Evolutionary conservation across 2,888 invertebrate genomes (phyloP), one percentile per base, ranked within the genome.

Genomic region (Pammene fasciana): DNA sequence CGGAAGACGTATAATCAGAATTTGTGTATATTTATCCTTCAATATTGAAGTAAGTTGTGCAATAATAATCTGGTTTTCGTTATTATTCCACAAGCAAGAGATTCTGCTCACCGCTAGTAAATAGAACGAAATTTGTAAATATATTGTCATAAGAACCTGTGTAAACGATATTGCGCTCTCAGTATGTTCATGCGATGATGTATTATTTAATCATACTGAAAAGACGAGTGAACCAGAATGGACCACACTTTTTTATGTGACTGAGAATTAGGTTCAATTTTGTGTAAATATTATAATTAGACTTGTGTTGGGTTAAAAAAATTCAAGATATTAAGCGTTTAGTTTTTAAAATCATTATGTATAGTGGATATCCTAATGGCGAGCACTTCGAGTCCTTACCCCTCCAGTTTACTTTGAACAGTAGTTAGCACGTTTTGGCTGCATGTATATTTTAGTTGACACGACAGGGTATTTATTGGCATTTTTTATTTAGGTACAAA

Each of bases 221-320:
- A 45, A 52, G 41, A 56, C 26, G 64, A 61, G 57, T 60, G 60
- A 46, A 41, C 50, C 43, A 34, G 57, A 76, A 74, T 75, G 78
- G 76, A 81, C 77, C 78, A 82, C 77, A 50, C 78, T 84, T 86
- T 84, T 84, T 85, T 82, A 88, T 89, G 87, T 88, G 89, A 90
- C 90, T 91, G 90, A 90, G 88, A 90, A 88, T 90, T 85, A 86
- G 90, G 88, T 91, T 90, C 87, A 90, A 89, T 87, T 85, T 80
- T 83, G 75, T 90, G 89, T 90, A 90, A 86, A 90, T 88, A 87
- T 80, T 84, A 80, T 76, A 82, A 81, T 79, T 82, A 79, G 74
- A 79, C 82, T 80, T 82, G 77, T 74, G 70, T 71, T 73, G 78
- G 79, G 78, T 79, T 77, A 75, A 75, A 79, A 78, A 80, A 80